Base-by-base conservation (phyloP, 1,140 invertebrate genomes). In the Akabosia matsudoensis region DNA sequence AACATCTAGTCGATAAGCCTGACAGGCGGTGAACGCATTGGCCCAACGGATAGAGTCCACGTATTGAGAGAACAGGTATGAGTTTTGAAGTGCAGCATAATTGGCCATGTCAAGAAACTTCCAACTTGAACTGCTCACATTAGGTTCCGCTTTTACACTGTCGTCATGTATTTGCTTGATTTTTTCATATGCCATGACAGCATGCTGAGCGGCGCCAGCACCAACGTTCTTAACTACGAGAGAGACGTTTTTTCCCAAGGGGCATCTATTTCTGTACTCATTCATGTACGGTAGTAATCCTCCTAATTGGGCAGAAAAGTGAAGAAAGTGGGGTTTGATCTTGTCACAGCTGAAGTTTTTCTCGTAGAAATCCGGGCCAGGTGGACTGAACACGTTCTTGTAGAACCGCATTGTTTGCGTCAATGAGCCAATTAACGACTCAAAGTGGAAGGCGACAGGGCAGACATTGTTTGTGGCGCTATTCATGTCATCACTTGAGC, bases 1-100 rank as follows among this genome's bases (percentile, higher is more conserved):
- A 24, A 76, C 31, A 52, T 31, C 31, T 37, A 76, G 51, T 56
- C 64, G 45, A 13, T 33, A 26, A 1, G 64, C 18, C 13, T 61
- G 75, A 64, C 75, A 76, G 34, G 70, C 16, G n/a, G 70, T 56
- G 18, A 76, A 61, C n/a, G 67, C 75, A 37, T 70, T 72, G 4
- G 70, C 16, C 75, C 75, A 76, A 26, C 70, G 51, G n/a, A 72
- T 24, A 22, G 67, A 72, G 16, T 76, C 75, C 26, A 73, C 51
- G 33, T 64, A 72, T 1, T 71, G 70, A 14, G 45, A 72, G n/a
- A 76, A 34, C 24, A 76, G 18, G 26, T 71, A 52, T 10, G 51
- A 33, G 22, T 61, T 54, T 22, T 76, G 75, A 28, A 76, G 26
- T 0, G 70, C 70, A 18, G 51, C 33, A 33, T 64, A 76, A 16